Conservation (phyloP, 1,140 invertebrate genomes). For the Ostrea edulis region DNA sequence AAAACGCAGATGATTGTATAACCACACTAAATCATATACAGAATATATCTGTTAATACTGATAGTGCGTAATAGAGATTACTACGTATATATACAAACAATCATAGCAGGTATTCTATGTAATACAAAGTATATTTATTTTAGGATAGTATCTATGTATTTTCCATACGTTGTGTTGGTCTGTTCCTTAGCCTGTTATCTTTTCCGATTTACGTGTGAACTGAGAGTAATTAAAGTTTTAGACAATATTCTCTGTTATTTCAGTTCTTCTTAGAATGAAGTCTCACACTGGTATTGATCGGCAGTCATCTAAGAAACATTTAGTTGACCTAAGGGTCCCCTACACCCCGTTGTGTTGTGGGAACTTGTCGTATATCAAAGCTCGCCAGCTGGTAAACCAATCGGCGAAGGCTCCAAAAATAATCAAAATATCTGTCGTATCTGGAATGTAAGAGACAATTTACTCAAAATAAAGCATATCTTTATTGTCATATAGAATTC, state of each 20-base stretch:
- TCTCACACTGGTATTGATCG: neutral
- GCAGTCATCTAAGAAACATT: neutral
- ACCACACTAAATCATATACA: no score
- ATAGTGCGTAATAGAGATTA: no score
- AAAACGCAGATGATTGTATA: no score
- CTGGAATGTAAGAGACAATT: neutral
- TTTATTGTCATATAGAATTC: neutral
- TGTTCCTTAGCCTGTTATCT: no score
- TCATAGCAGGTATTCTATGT: no score
- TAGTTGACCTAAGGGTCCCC: neutral
- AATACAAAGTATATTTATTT: no score
- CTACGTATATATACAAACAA: no score
- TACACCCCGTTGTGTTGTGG: neutral
- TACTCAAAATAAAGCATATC: neutral
- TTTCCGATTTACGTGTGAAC: no score
- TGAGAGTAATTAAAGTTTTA: no score
- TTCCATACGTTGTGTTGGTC: no score
- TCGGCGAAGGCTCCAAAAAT: neutral
- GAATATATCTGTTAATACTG: no score
- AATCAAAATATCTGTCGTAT: neutral
- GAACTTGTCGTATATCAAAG: neutral
- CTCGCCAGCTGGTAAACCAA: conserved; percentile 4
- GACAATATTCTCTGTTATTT: neutral
- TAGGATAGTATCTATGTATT: no score
- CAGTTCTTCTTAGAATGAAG: neutral